Evolutionary conservation across 2,113 vertebrate species (phyloP).

Genomic region (Strigops habroptila): DNA sequence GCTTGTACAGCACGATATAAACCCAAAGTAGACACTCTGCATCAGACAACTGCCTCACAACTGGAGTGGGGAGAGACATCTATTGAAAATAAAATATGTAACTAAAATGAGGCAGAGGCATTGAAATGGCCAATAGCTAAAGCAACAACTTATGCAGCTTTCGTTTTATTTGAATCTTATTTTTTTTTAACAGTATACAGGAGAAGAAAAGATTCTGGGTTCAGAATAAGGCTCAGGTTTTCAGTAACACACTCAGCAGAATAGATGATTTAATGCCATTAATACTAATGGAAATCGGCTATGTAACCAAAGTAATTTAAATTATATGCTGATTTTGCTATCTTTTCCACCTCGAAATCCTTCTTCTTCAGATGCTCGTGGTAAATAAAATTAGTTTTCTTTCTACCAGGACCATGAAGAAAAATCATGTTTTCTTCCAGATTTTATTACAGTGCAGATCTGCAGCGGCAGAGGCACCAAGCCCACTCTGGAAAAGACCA

Average conservation of each 20-base stretch:
- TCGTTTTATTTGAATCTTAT: neutral
- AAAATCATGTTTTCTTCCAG: neutral
- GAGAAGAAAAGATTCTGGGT: neutral
- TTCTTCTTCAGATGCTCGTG: neutral
- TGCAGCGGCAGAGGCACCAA: neutral
- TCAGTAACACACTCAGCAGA: neutral
- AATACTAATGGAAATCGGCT: neutral
- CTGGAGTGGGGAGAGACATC: neutral
- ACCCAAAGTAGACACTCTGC: neutral
- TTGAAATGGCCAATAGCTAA: neutral
- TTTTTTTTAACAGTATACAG: neutral
- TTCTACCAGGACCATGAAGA: neutral
- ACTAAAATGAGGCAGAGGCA: neutral
- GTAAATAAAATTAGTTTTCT: neutral
- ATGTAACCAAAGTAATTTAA: slow-evolving; percentile 9
- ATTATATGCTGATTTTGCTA: neutral
- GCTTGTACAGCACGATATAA: neutral
- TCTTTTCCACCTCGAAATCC: neutral
- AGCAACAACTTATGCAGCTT: neutral
- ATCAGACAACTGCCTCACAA: neutral
- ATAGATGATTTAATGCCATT: neutral
- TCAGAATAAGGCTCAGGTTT: neutral
- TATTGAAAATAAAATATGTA: neutral
- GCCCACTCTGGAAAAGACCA: neutral
- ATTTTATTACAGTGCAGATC: neutral